These are phyloP conservation scores for Drosophila pseudotalamancana DNA, from an alignment of 2,888 invertebrate genomes.

Conservation along the genomic window DNA sequence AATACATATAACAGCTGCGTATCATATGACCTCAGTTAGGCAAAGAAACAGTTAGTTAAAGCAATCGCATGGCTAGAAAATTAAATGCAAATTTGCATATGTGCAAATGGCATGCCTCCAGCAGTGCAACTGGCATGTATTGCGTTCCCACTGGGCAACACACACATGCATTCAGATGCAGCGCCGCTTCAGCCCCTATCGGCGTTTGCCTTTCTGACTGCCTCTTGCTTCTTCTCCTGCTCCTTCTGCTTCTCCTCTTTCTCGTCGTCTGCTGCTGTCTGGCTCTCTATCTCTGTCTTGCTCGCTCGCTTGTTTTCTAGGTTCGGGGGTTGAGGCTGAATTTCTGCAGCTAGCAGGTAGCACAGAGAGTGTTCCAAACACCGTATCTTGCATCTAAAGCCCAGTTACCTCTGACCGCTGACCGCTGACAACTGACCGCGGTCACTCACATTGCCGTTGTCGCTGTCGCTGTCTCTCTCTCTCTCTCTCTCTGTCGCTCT, in stretches of 20 bases:
- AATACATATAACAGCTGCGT: background rate
- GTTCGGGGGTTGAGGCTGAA: conserved; percentile 2
- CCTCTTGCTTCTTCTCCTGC: background rate
- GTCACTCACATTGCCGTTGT: conserved; percentile 40
- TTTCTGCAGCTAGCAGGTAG: conserved; percentile 23
- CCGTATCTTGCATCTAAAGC: conserved; percentile 5
- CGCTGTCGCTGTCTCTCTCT: background rate
- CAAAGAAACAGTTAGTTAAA: background rate
- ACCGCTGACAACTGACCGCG: conserved; percentile 14
- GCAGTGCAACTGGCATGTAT: conserved; percentile 11
- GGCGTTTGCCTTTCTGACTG: conserved; percentile 31
- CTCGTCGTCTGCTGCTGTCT: background rate
- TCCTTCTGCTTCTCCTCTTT: too few species aligned
- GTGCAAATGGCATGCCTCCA: background rate
- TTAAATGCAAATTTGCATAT: background rate
- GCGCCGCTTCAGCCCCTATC: conserved; percentile 6
- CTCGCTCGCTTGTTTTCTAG: background rate
- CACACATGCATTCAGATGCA: background rate
- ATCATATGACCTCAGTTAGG: background rate
- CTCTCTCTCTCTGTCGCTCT: background rate
- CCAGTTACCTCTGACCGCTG: conserved; percentile 37
- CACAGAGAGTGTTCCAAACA: conserved; percentile 16
- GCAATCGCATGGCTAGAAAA: background rate
- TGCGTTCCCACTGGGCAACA: background rate
- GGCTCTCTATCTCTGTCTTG: background rate